Base-by-base conservation (phyloP, 1,140 invertebrate species). In the Ceratina calcarata region DNA sequence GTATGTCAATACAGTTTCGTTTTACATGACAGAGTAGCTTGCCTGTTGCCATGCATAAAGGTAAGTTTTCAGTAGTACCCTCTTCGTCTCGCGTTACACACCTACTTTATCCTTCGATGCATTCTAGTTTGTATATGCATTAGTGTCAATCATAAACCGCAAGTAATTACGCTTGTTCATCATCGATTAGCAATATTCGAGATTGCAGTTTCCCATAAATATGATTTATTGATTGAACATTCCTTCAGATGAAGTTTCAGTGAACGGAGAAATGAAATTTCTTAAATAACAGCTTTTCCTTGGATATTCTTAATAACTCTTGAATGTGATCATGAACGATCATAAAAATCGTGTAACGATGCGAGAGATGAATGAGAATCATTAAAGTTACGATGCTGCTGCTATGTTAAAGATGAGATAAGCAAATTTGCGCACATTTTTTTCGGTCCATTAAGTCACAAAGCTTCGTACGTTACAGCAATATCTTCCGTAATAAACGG, bases 1-100 rank as follows among this genome's bases (percentile, higher is more conserved):
- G 51, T 16, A 32, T 32, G 66, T 49, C 66, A n/a, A 69, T 69
- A 69, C 53, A 69, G 66, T 69, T 69, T 69, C 66, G 66, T 69
- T 69, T 69, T 69, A 69, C 66, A 69, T 55, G 66, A 69, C 55
- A 57, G 66, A 69, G 51, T 57, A 7, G 12, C 53, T 13, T 22
- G n/a, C n/a, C n/a, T n/a, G n/a, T n/a, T n/a, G 16, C 51, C 22
- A 2, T 15, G 12, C 45, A 57, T 69, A 57, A 69, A 57, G 66
- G 49, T 69, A 76, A 20, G 62, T 53, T 70, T 62, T 62, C 66
- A 45, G 32, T 37, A 32, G 53, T 22, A 32, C 66, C 27, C 51
- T 8, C 51, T n/a, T 20, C 37, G 18, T 73, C 37, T 64, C 65
- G 22, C 58, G 32, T 69, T 69, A 37, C 65, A 27, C 55, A 32